Conservation (phyloP, 2,797 vertebrate genomes). For the Diglossa cyanea region DNA sequence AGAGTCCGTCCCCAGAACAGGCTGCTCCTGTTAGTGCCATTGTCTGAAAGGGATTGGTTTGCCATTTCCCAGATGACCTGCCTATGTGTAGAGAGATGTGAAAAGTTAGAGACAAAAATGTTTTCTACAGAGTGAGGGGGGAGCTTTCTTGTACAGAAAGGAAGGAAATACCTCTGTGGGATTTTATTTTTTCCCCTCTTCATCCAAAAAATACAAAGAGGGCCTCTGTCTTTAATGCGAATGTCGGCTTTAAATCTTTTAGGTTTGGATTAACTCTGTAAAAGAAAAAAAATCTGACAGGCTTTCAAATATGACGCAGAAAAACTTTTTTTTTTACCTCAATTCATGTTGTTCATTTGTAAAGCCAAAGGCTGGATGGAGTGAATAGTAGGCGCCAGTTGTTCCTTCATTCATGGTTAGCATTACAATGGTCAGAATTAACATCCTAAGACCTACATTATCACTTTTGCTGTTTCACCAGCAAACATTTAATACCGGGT, state of each 20-base stretch:
- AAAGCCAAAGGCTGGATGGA: constrained; percentile 78
- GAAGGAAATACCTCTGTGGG: constrained; percentile 84
- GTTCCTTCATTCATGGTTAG: constrained; percentile 80
- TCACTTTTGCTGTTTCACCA: constrained; percentile 72
- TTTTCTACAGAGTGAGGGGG: constrained; percentile 73
- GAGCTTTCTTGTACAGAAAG: constrained; percentile 79
- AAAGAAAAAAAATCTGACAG: constrained; percentile 83
- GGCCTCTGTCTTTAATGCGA: constrained; percentile 81
- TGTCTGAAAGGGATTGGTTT: constrained; percentile 71
- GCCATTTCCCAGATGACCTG: constrained; percentile 81
- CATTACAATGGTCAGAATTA: constrained; percentile 87
- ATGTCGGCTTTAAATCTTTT: constrained; percentile 86
- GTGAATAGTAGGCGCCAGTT: constrained; percentile 80
- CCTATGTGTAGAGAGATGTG: constrained; percentile 78
- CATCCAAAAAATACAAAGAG: constrained; percentile 84
- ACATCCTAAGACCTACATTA: constrained; percentile 78
- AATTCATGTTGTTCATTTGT: constrained; percentile 80
- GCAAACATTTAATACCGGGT: constrained; percentile 58
- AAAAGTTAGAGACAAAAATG: constrained; percentile 84
- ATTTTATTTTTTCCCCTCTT: constrained; percentile 78
- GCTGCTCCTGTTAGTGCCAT: constrained; percentile 75
- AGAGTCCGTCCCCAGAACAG: constrained; percentile 69
- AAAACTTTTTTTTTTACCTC: constrained; percentile 72
- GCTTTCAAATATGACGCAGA: constrained; percentile 85
- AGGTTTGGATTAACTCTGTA: constrained; percentile 83